Evolutionary conservation across 2,888 invertebrate species (phyloP), one percentile per base, ranked within the genome.

Genomic region (Drosophila meridiana): DNA sequence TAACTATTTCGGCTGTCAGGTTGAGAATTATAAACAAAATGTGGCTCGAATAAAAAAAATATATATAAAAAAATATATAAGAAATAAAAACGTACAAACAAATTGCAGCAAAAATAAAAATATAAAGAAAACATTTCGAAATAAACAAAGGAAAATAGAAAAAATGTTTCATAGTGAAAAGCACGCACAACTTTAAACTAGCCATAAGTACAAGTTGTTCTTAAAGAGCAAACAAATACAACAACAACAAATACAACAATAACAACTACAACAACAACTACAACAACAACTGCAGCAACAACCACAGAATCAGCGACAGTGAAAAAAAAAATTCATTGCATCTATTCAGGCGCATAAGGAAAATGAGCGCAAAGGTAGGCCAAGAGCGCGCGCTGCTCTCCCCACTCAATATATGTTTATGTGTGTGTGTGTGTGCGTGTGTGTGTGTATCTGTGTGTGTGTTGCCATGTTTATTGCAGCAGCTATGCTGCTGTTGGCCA

Each of bases 351-450:
- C 86, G 86, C 86, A 89, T 76, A 89, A 76, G 76, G 73, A 86
- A 86, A 89, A 86, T 86, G 86, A 86, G 86, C 90, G 86, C 86
- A 82, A 86, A 86, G 86, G 86, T 89, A 89, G 73, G 87, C 76
- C 59, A 87, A 78, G 71, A 74, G 76, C 65, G 71, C 28, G 68
- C 30, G 32, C 30, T 38, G 26, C 69, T 43, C 61, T 66, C 60
- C 30, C 13, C 48, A n/a, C 48, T 11, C 20, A 20, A 8, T 53
- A 11, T 14, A 48, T 28, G 2, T 55, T 7, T 61, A 47, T 36
- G 7, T 45, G 43, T 48, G 38, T 69, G 55, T 40, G 55, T 71
- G 14, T n/a, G 47, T 32, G 4, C 45, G 8, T 58, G 45, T 34
- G 8, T 48, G 43, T 52, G 36, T 69, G 55, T 36, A 45, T 72